Conservation (phyloP, 2,797 vertebrate genomes). For the Halcyon leucocephala region DNA sequence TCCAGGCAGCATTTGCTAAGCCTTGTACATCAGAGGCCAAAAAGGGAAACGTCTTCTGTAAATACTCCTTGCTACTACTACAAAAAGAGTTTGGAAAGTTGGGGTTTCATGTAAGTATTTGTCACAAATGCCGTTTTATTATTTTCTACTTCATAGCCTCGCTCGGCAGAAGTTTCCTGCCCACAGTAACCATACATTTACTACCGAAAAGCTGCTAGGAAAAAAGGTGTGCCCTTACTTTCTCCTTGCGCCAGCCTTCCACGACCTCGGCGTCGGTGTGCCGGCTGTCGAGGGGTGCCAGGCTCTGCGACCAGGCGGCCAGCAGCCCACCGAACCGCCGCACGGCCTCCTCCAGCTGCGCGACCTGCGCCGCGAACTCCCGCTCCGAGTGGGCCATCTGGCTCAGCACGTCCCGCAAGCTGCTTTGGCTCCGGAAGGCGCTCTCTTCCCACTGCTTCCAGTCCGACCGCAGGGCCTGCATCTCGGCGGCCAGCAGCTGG, state of each 20-base stretch:
- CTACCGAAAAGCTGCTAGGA: not conserved
- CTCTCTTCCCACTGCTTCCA: conserved; percentile 94
- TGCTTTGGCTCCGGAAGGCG: conserved; percentile 80
- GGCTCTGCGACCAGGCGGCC: conserved; percentile 78
- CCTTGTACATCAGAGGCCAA: not conserved
- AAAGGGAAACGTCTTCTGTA: not conserved
- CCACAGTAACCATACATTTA: not conserved
- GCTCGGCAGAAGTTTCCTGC: not conserved
- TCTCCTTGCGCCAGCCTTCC: conserved; percentile 89
- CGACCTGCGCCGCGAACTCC: conserved; percentile 85
- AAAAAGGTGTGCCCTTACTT: conserved; percentile 77
- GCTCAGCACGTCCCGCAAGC: conserved; percentile 85
- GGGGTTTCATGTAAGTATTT: rapidly evolving
- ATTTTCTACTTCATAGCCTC: not conserved
- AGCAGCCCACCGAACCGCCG: conserved; percentile 81
- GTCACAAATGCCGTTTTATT: not conserved
- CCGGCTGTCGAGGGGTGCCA: conserved; percentile 81
- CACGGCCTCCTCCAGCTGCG: conserved; percentile 86
- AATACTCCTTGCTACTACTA: not conserved
- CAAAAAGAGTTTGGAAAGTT: not conserved
- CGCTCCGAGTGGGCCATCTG: conserved; percentile 91
- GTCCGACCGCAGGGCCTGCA: conserved; percentile 85
- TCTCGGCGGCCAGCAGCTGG: conserved; percentile 88
- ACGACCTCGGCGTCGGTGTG: conserved; percentile 86
- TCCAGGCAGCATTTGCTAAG: not conserved